A percentile compares a stretch with the other conserved stretches of the same genome.
Evolutionary conservation across 2,113 vertebrate genomes (phyloP).

Genomic region (cat (Felis catus)): F.catus_Fca126_mat1.0 CM031416.1:73356001-73356500

Average conservation of each 20-base stretch:
- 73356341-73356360: neutral
- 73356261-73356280: neutral
- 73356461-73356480: neutral
- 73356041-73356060: neutral
- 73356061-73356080: neutral
- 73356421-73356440: neutral
- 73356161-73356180: neutral
- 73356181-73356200: neutral
- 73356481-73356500: neutral
- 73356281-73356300: constrained; percentile 1
- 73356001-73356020: too few species aligned
- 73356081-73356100: neutral
- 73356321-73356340: neutral
- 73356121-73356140: neutral
- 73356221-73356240: neutral
- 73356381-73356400: neutral
- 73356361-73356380: neutral
- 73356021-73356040: neutral
- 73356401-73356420: neutral
- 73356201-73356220: neutral
- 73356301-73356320: neutral
- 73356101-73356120: neutral
- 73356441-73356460: neutral
- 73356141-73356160: neutral
- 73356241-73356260: neutral